Percentiles rank a stretch among this genome's conserved stretches.
Evolutionary conservation across 2,888 invertebrate species (phyloP).

Genomic region (Malachius bipustulatus): DNA sequence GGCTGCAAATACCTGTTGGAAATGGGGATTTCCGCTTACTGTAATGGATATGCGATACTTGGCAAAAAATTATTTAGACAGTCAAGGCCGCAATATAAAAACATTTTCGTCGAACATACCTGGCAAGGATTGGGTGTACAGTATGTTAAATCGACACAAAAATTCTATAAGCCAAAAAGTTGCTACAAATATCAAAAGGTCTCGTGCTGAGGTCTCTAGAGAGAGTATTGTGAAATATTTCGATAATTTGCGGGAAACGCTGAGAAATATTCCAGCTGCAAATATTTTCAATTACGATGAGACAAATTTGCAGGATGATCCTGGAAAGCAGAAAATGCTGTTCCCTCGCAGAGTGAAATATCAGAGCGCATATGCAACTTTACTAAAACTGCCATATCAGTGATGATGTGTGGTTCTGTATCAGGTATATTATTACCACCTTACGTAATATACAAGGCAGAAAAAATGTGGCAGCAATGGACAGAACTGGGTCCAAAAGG

Average conservation of each 20-base stretch:
- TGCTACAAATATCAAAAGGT: conserved; percentile 12
- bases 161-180: conserved; percentile 15
- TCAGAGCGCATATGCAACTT: conserved; percentile 25
- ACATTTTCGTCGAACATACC: conserved; percentile 20
- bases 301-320: conserved; percentile 10
- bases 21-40: conserved; percentile 20
- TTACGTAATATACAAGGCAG: conserved; percentile 28
- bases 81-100: conserved; percentile 14
- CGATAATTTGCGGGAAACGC: conserved; percentile 17
- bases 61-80: conserved; percentile 21
- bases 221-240: conserved; percentile 15
- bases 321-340: conserved; percentile 14
- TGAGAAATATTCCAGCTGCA: conserved; percentile 18
- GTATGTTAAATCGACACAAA: conserved; percentile 19
- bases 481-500: conserved; percentile 21
- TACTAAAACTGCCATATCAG: conserved; percentile 23
- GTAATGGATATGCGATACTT: conserved; percentile 18
- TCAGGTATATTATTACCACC: conserved; percentile 26
- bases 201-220: conserved; percentile 6
- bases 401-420: conserved; percentile 29
- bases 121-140: conserved; percentile 18
- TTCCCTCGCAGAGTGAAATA: conserved; percentile 25
- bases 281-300: not conserved
- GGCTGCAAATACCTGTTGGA: conserved; percentile 15
- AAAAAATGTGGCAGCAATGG: conserved; percentile 10